A percentile compares a stretch with the other conserved stretches of the same genome.
Evolutionary conservation across 2,797 vertebrate species (phyloP).

Genomic region (Malurus leucopterus): DNA sequence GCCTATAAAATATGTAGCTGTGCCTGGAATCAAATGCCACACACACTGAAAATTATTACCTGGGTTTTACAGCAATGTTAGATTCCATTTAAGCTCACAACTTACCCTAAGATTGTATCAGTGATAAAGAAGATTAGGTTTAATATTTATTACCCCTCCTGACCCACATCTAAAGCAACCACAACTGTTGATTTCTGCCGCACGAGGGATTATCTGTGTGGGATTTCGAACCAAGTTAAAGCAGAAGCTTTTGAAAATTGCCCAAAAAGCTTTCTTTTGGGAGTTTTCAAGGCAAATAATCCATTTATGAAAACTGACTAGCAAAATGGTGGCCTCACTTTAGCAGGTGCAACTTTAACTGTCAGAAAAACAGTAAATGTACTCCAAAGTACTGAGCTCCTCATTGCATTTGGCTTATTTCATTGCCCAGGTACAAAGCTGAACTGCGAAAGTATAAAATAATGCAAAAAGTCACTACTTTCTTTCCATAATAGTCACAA

Average conservation of each 20-base stretch:
- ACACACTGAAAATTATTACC: not conserved
- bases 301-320: not conserved
- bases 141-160: conserved; percentile 26
- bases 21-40: conserved; percentile 17
- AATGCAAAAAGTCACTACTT: not conserved
- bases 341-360: not conserved
- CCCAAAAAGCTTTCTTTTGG: not conserved
- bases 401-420: not conserved
- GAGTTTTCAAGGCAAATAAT: not conserved
- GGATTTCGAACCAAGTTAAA: not conserved
- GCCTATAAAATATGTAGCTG: conserved; percentile 23
- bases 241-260: not conserved
- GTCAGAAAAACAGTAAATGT: not conserved
- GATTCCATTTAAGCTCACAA: not conserved
- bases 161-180: not conserved
- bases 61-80: not conserved
- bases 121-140: not conserved
- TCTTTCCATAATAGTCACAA: not conserved
- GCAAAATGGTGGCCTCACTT: not conserved
- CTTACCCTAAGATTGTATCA: not conserved
- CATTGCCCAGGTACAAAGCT: not conserved
- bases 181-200: not conserved
- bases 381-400: not conserved
- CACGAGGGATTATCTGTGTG: not conserved
- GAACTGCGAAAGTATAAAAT: not conserved